Base-by-base conservation (phyloP, 2,113 vertebrate genomes). In the Oophaga pumilio region DNA sequence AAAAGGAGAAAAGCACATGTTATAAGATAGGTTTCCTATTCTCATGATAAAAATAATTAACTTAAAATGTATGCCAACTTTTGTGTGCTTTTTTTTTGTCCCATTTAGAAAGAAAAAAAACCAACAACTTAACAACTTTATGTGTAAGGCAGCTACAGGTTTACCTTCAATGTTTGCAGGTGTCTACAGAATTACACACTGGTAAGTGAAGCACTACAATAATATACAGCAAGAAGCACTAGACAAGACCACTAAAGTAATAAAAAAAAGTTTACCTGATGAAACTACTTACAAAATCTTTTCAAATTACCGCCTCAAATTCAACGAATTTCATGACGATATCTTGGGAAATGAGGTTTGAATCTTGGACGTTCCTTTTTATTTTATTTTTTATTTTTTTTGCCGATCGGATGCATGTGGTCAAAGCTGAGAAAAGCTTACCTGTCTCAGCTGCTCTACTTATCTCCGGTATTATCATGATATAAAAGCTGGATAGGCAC, bases 261-360 rank as follows among this genome's bases (percentile, higher is more conserved):
- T 89, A 88, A 83, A 85, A 89, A 86, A 91, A 89, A 85, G 84
- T 91, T 43, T 91, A 91, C 90, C 90, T 91, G 90, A 81, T 89
- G 76, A 89, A 89, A 88, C 90, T 91, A 91, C 90, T 91, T 91
- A 91, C 89, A 91, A 91, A 89, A 85, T 80, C 33, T 43, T 88
- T 86, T 90, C 89, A 90, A 91, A 90, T 89, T 83, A 91, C 85
- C 89, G 87, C 89, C 88, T 91, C 90, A 90, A 89, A 90, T 85
- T 91, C 89, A 90, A 86, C 87, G 90, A 85, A 89, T 88, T 88
- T 91, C 90, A 80, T 89, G 90, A 85, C 83, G 90, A 89, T 89
- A 91, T 89, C 89, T 89, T 85, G 89, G 88, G 76, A 86, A 71
- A 85, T 84, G 89, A 89, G 84, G 87, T 64, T 79, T 69, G 64